Evolutionary conservation across 2,797 vertebrate species (phyloP), one percentile per base, ranked within the genome.

Genomic region (Centroberyx gerrardi): DNA sequence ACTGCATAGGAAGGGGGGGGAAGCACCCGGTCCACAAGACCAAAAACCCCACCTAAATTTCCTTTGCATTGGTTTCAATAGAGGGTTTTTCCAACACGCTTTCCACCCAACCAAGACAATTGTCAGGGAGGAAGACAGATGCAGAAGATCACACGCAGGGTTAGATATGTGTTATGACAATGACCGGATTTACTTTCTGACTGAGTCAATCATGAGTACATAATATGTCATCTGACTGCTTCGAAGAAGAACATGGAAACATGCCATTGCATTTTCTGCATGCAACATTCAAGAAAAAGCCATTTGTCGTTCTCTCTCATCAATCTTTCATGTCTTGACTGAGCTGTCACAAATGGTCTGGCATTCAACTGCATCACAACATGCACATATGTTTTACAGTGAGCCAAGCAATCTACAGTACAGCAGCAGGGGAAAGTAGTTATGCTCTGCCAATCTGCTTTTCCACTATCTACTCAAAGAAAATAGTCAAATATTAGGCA

Each of bases 261-360:
- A 79, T 55, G 62, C 9, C 73, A 60, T 33, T 33, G 75, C 62
- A 65, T 87, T 89, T 87, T 73, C 36, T 18, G 48, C 89, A 91
- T 88, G 85, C 82, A 90, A 86, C 81, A 89, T 88, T 91, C 51
- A 88, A 76, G 60, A 74, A n/a, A 46, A 76, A 46, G 81, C 87
- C 85, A 85, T 88, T 90, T 87, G 87, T 88, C 74, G 1, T 83
- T 87, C 76, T 66, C 76, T 74, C 72, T 46, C 83, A 90, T 93
- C 8, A 44, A 92, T 91, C 62, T 90, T 92, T 92, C 42, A 92
- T 84, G 55, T 49, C 73, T 70, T 51, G 62, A 86, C 80, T 49
- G 76, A 61, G 72, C 10, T 18, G 70, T 69, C 76, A 75, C 51
- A 86, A 80, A 78, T 63, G 78, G 63, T 48, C 44, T 6, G 31